These are phyloP conservation scores for Limonius californicus DNA, from an alignment of 1,140 invertebrate species.

Conservation along the genomic window DNA sequence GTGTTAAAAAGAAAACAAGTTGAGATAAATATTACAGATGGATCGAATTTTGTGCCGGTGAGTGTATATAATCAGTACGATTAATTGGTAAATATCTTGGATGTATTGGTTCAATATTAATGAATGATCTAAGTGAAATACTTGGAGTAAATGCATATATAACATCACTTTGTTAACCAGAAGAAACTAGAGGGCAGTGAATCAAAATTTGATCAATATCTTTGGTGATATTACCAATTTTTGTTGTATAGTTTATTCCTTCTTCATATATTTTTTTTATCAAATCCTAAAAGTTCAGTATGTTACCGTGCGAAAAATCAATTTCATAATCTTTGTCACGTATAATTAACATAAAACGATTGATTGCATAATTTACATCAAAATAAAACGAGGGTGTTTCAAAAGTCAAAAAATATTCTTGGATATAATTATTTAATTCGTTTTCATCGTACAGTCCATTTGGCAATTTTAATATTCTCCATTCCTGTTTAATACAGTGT, in stretches of 20 bases:
- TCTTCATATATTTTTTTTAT: conserved; percentile 19
- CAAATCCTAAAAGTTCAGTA: conserved; percentile 15
- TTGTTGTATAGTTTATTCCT: conserved; percentile 20
- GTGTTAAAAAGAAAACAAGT: too few relatives aligned
- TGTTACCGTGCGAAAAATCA: conserved; percentile 19
- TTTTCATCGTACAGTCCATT: conserved; percentile 19
- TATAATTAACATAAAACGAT: conserved; percentile 20
- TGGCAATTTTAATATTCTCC: conserved; percentile 21
- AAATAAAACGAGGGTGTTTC: conserved; percentile 17
- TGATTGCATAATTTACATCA: conserved; percentile 19
- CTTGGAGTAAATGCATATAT: conserved; percentile 19
- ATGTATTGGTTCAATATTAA: conserved; percentile 19
- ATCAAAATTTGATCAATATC: conserved; percentile 20
- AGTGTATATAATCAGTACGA: conserved; percentile 20
- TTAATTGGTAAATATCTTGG: conserved; percentile 21
- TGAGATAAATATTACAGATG: too few relatives aligned
- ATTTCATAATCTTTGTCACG: conserved; percentile 17
- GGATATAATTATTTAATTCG: conserved; percentile 21
- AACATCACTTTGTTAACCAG: conserved; percentile 20
- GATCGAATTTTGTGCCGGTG: too few relatives aligned
- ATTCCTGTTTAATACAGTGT: conserved; percentile 14
- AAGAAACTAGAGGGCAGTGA: conserved; percentile 18
- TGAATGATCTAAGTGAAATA: conserved; percentile 20
- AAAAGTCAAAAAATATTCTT: conserved; percentile 19
- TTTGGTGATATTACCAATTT: conserved; percentile 20